Percentiles rank a stretch among this genome's conserved stretches.
phyloP scores from a whole-genome alignment of 2,888 invertebrate genomes.

The Nomada ruficornis region DNA sequence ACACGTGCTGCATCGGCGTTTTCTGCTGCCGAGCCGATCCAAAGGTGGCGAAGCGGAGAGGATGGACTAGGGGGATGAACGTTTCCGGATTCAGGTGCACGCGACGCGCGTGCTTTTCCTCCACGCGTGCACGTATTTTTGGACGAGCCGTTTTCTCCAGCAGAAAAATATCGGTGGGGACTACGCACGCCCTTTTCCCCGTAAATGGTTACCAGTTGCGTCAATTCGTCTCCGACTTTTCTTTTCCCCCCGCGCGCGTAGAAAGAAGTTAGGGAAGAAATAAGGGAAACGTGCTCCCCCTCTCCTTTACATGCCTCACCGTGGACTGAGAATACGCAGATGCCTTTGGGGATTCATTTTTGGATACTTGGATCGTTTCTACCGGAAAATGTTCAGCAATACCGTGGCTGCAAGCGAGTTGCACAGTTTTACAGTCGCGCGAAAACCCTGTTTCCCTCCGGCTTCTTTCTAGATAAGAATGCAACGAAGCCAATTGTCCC shows the following conservation, averaged over 20 bases:
- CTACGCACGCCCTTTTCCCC: conserved; percentile 18
- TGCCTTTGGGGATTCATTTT: too few relatives aligned
- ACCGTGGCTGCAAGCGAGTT: too few relatives aligned
- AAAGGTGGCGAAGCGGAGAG: conserved; percentile 20
- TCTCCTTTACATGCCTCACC: not conserved
- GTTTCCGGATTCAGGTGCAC: conserved; percentile 51
- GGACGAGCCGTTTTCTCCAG: conserved; percentile 39
- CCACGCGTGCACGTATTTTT: conserved; percentile 66
- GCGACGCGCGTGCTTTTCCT: conserved; percentile 60
- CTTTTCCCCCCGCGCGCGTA: not conserved
- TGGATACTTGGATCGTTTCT: too few relatives aligned
- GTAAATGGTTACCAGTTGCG: conserved; percentile 22
- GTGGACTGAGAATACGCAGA: too few relatives aligned
- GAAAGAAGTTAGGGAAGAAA: not conserved
- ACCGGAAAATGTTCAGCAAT: too few relatives aligned
- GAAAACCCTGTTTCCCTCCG: not conserved
- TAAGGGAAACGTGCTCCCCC: not conserved
- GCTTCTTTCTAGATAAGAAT: conserved; percentile 11
- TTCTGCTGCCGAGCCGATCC: conserved; percentile 52
- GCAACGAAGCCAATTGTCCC: conserved; percentile 28
- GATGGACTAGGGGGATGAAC: conserved; percentile 9
- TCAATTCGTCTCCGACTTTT: conserved; percentile 28
- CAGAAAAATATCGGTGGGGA: conserved; percentile 10
- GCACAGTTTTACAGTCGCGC: too few relatives aligned
- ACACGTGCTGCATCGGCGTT: conserved; percentile 69